Percentiles rank a stretch among this genome's conserved stretches.
phyloP scores from a whole-genome alignment of 2,113 vertebrate genomes.

The Hydropotes inermis region DNA sequence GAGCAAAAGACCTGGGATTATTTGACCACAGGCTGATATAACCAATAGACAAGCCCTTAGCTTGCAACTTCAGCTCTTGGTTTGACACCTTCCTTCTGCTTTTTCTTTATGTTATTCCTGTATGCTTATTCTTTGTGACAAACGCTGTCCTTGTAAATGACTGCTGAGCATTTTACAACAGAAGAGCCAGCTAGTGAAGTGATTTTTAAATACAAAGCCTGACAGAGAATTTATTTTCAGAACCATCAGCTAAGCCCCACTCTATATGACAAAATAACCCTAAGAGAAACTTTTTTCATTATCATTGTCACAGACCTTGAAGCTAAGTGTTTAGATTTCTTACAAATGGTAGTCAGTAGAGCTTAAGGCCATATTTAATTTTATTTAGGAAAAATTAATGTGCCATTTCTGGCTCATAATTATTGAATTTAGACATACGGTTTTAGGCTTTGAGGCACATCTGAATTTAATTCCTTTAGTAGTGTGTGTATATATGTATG shows the following conservation, averaged over 20 bases:
- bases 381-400: not conserved
- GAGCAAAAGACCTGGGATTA: not conserved
- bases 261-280: not conserved
- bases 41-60: not conserved
- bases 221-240: conserved; percentile 19
- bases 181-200: not conserved
- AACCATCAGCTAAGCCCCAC: not conserved
- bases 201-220: not conserved
- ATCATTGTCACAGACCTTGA: not conserved
- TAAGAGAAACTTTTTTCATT: not conserved
- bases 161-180: not conserved
- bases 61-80: not conserved
- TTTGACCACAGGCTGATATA: too few species aligned
- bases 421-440: not conserved
- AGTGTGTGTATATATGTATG: not conserved
- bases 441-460: not conserved
- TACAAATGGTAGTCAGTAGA: not conserved
- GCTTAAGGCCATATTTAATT: not conserved
- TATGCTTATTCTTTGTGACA: not conserved
- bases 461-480: not conserved
- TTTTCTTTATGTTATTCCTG: not conserved
- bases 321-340: not conserved
- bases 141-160: not conserved
- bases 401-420: not conserved
- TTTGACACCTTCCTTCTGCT: not conserved